Percentiles rank a stretch among this genome's conserved stretches.
phyloP scores from a whole-genome alignment of 2,888 invertebrate species.

The Gastrophysa polygoni region DNA sequence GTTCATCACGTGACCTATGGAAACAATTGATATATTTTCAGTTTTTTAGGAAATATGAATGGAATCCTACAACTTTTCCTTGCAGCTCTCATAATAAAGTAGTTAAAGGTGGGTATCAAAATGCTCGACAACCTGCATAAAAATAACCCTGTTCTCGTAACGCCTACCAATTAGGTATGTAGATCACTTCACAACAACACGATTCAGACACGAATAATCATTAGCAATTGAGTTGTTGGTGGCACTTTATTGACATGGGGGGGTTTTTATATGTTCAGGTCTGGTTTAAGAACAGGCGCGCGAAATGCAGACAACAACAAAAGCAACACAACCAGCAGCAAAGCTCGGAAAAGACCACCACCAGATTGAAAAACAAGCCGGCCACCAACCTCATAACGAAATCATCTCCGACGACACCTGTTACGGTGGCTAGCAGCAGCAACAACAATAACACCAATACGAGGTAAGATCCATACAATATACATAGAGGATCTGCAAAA shows the following conservation, averaged over 20 bases:
- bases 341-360: conserved; percentile 54
- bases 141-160: no score
- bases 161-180: no score
- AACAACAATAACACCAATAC: conserved; percentile 57
- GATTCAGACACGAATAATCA: no score
- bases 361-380: conserved; percentile 53
- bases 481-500: background rate
- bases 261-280: conserved; percentile 59
- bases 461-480: conserved; percentile 44
- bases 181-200: no score
- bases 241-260: background rate
- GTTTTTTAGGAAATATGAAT: no score
- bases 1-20: no score
- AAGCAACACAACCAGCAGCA: conserved; percentile 58
- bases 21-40: no score
- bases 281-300: conserved; percentile 76
- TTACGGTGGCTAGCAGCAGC: conserved; percentile 54
- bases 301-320: conserved; percentile 72
- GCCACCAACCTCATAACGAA: conserved; percentile 50
- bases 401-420: conserved; percentile 53
- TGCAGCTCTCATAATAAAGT: no score
- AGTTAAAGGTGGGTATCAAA: no score
- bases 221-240: no score
- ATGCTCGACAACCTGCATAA: no score
- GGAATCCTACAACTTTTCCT: no score